Evolutionary conservation across 2,797 vertebrate genomes (phyloP).

Genomic region (Lutra lutra): DNA sequence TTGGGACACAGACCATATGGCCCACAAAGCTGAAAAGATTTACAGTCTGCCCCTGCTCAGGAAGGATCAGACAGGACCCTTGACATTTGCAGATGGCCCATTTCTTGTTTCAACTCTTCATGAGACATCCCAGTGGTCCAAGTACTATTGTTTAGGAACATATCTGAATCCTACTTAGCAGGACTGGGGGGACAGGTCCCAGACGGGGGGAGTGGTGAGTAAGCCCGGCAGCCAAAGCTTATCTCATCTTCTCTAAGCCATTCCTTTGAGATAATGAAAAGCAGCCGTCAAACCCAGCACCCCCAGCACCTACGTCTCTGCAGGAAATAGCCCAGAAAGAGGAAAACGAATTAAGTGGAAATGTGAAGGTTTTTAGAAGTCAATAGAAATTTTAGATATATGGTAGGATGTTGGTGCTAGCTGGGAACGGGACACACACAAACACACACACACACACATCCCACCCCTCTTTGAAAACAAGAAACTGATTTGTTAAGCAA

Average conservation of each 20-base stretch:
- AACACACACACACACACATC: neutral
- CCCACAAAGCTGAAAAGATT: constrained; percentile 13
- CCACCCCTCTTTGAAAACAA: neutral
- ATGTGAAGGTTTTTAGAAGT: neutral
- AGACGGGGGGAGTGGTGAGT: neutral
- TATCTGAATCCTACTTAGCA: neutral
- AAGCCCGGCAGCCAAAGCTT: neutral
- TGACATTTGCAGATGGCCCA: neutral
- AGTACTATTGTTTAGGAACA: neutral
- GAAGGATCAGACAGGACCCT: neutral
- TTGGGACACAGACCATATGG: constrained; percentile 3
- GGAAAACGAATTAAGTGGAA: neutral
- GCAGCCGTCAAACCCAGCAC: neutral
- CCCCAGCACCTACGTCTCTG: neutral
- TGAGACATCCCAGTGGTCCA: neutral
- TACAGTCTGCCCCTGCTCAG: neutral
- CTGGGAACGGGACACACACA: neutral
- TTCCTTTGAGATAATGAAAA: neutral
- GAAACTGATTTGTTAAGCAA: neutral
- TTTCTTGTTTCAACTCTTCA: neutral
- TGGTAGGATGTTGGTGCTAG: neutral
- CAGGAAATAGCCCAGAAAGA: neutral
- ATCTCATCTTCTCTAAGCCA: neutral
- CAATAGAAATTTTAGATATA: neutral
- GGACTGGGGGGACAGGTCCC: neutral